Conservation (phyloP, 2,888 invertebrate genomes). For the Noctua fimbriata region DNA sequence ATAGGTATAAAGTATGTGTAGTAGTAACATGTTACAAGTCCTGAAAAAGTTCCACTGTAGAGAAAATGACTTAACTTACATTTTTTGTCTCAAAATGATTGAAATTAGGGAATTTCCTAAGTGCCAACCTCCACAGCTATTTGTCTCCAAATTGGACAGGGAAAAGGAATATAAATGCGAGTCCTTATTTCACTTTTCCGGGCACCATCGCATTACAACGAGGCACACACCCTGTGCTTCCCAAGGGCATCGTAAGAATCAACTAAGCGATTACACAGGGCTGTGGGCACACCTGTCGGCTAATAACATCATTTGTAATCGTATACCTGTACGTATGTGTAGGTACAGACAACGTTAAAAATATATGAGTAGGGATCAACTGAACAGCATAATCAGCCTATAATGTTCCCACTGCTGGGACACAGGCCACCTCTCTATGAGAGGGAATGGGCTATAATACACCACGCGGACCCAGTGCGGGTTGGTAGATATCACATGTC, state of each 20-base stretch:
- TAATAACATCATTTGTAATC: constrained; percentile 50
- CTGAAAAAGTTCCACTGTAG: not conserved
- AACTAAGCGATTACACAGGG: constrained; percentile 49
- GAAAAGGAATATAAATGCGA: constrained; percentile 7
- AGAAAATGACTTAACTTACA: not conserved
- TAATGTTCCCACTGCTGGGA: too few species aligned
- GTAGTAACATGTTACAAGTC: not conserved
- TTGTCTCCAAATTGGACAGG: constrained; percentile 1
- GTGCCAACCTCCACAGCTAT: not conserved
- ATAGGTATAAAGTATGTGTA: not conserved
- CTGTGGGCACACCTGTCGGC: constrained; percentile 42
- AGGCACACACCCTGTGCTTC: constrained; percentile 20
- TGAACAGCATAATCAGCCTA: too few species aligned
- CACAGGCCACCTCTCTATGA: too few species aligned
- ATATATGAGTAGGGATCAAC: not conserved
- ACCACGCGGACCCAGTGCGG: too few species aligned
- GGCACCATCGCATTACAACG: not conserved
- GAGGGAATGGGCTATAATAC: too few species aligned
- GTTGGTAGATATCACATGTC: too few species aligned
- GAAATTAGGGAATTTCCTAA: not conserved
- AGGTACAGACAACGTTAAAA: not conserved
- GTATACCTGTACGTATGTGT: not conserved
- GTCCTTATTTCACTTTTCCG: constrained; percentile 25
- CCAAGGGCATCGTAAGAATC: constrained; percentile 52
- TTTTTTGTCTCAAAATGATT: not conserved